Percentiles rank a stretch among this genome's conserved stretches.
These are phyloP conservation scores for Chrysogorgia sp. DNA, from an alignment of 92 coral and sea anemone species.

Conservation along the genomic window DNA sequence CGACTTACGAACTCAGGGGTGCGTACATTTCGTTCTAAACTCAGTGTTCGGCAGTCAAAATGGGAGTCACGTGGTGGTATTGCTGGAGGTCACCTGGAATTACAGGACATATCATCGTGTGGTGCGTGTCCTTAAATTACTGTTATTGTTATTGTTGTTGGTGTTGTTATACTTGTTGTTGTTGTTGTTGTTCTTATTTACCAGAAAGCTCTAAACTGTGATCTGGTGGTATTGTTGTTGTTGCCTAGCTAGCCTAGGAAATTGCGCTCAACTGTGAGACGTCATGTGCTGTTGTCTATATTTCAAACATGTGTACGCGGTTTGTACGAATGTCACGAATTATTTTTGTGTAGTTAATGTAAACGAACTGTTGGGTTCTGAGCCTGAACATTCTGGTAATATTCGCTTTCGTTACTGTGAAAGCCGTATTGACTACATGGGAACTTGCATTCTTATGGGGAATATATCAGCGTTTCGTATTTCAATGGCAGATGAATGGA, in stretches of 20 bases:
- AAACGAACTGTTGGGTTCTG: conserved; percentile 82
- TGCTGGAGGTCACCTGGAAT: conserved; percentile 92
- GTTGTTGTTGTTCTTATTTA: not conserved
- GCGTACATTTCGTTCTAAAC: conserved; percentile 77
- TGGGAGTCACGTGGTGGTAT: conserved; percentile 97
- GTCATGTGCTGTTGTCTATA: too few species aligned
- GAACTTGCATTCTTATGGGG: conserved; percentile 96
- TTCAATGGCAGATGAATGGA: conserved; percentile 92
- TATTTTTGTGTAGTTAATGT: conserved; percentile 64
- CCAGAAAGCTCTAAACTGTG: too few species aligned
- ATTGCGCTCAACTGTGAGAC: too few species aligned
- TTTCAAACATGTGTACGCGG: not conserved
- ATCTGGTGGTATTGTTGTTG: not conserved
- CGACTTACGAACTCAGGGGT: conserved; percentile 93
- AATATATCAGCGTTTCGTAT: conserved; percentile 80
- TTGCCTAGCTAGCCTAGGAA: not conserved
- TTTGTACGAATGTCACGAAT: not conserved
- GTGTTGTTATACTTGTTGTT: not conserved
- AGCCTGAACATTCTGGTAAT: conserved; percentile 75
- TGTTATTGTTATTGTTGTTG: not conserved
- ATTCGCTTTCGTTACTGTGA: conserved; percentile 81
- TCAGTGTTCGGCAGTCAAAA: conserved; percentile 81
- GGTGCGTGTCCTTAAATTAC: conserved; percentile 51
- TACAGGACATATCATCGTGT: conserved; percentile 82
- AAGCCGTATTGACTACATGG: conserved; percentile 96